Evolutionary conservation across 2,888 invertebrate species (phyloP).

Genomic region (Leptinotarsa tumamoca): DNA sequence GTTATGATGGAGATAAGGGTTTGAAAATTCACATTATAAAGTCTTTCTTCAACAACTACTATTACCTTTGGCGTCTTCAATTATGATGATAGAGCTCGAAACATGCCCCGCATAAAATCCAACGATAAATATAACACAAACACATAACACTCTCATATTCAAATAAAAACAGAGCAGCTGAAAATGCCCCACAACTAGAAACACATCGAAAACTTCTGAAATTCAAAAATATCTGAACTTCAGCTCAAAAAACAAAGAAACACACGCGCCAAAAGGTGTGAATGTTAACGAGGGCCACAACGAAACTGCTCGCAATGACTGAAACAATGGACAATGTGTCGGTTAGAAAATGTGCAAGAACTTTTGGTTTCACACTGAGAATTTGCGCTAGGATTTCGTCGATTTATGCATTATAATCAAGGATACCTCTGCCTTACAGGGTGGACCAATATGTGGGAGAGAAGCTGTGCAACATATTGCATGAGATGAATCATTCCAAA

Average conservation of each 20-base stretch:
- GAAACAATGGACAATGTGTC: constrained; percentile 45
- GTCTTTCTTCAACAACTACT: background rate
- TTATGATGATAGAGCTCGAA: constrained; percentile 55
- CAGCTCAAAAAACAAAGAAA: background rate
- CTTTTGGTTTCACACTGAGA: constrained; percentile 47
- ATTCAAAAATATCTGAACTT: background rate
- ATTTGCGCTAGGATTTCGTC: constrained; percentile 45
- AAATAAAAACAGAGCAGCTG: constrained; percentile 1
- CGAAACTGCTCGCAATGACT: constrained; percentile 22
- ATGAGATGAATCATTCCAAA: no score
- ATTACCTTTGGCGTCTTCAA: constrained; percentile 60
- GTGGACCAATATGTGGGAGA: background rate
- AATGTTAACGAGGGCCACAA: background rate
- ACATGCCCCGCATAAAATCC: constrained; percentile 29
- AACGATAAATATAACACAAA: constrained; percentile 55
- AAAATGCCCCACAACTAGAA: constrained; percentile 12
- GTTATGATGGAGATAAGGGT: no score
- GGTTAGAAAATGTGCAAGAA: constrained; percentile 42
- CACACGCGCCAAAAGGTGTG: background rate
- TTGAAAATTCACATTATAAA: background rate
- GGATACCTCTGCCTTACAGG: constrained; percentile 55
- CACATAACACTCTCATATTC: constrained; percentile 53
- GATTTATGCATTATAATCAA: constrained; percentile 63
- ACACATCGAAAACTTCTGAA: background rate
- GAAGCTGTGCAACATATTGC: background rate